Evolutionary conservation across 2,113 vertebrate genomes (phyloP), one percentile per base, ranked within the genome.

Genomic region (Platysternon megacephalum): DNA sequence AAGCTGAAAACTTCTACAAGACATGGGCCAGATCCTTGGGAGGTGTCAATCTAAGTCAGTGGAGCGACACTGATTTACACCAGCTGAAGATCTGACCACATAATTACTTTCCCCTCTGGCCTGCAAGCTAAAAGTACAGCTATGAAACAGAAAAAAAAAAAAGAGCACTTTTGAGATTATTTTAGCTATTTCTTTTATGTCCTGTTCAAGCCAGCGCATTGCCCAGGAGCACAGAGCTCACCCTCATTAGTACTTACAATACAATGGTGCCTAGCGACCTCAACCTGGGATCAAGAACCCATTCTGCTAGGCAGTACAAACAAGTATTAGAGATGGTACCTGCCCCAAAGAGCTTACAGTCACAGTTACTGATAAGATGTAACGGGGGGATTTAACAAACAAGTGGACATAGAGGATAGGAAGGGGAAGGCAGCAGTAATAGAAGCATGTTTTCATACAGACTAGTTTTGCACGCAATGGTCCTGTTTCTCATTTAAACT

Each of bases 221-320:
- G 46, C 79, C 44, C 39, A 10, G 5, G 11, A 0, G 1, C 0
- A 4, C n/a, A 2, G 7, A 11, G 39, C 5, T 53, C 85, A 2
- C 78, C 28, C 24, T 1, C 5, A 19, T 29, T 42, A 68, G 61
- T n/a, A 52, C n/a, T 72, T n/a, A 48, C 29, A 1, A 16, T 12
- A 0, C 48, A 2, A 0, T 2, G 17, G 35, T 0, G 1, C 5
- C n/a, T 1, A 61, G n/a, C 35, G 13, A 78, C 65, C 12, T 79
- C 81, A 26, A 17, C 29, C 58, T 6, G 58, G 56, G 53, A 11
- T 11, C 85, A 4, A 1, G 3, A 68, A 21, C 28, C 44, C 65
- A 4, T 11, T 14, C 2, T 0, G 2, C 39, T 61, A 46, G 32
- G 51, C 55, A 17, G 1, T 0, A 2, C 2, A 6, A 22, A 55